Evolutionary conservation across 2,888 invertebrate species (phyloP), one percentile per base, ranked within the genome.

Genomic region (Mimas tiliae): DNA sequence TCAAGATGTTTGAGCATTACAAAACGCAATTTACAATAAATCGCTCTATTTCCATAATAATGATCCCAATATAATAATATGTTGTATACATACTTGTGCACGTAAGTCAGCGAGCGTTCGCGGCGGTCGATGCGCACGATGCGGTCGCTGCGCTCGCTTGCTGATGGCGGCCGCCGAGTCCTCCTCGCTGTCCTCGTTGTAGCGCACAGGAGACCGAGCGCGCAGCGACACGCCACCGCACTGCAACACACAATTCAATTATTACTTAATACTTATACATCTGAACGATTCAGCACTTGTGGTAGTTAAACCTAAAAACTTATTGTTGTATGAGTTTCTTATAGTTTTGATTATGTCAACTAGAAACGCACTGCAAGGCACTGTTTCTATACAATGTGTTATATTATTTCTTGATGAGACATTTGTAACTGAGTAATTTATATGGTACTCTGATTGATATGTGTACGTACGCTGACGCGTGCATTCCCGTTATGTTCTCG

Each of bases 161-260:
- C 90, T 89, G 87, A 93, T 94, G 79, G 90, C 92, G 16, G 89
- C 89, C 14, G 84, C 84, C 0, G 84, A 81, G 84, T 94, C 94
- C 63, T 95, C 95, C 70, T 94, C 95, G 71, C 94, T 94, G 79
- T 95, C 94, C 83, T 95, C 95, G 88, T 95, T 95, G 87, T 95
- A 95, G 11, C 90, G 92, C 0, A 94, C 89, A 71, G 94, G 94
- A 50, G 86, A 83, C 14, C 94, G 88, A 50, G 84, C 82, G 7
- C 89, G 86, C 65, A 89, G 84, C 14, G 86, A 84, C 62, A 87
- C 88, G 33, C 89, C 80, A 12, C 76, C 79, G 0, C 12, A 55
- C 47, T 55, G 38, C 42, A 33, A 34, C 8, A 42, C 42, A 19
- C 4, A 38, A 16, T 12, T 42, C 6, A 45, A 45, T 11, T 1